Base-by-base conservation (phyloP, 2,888 invertebrate species). In the Iselma pallidipennis region DNA sequence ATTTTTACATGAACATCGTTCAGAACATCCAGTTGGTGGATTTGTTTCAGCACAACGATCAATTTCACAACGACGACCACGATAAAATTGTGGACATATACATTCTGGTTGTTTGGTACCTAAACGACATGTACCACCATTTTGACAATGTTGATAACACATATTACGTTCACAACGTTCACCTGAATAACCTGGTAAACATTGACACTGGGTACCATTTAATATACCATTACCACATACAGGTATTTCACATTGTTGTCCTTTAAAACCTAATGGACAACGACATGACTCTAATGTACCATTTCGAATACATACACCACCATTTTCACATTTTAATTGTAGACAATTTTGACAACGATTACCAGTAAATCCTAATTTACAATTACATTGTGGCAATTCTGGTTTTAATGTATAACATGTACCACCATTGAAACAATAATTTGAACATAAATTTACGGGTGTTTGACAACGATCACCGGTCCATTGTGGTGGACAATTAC, bases 381-480 rank as follows among this genome's bases (percentile, higher is more conserved):
- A 89, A 28, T 79, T 79, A 71, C 89, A 89, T 54, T 72, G 66
- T 6, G 72, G 70, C 10, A 70, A 48, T 14, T 73, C 74, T 2
- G 74, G 68, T 59, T 66, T 60, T 63, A 80, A 79, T 49, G 80
- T 76, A 19, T 83, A 76, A 68, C 89, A 89, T 0, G 84, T 85
- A 2, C 88, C 89, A 1, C 86, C 86, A 72, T 89, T 89, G 66
- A 83, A 83, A 68, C 88, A 88, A 57, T 83, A 82, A 63, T 80
- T 81, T 49, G 84, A 83, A 71, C 89, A 89, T 49, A 84, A 77
- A 21, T 84, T 82, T 7, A 86, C 82, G 0, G 86, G 85, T 2
- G 83, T 85, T 74, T 89, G 88, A 76, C 90, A 90, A 9, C 85
- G 81, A 49, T 85, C 84, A 0, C 90, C 90, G 0, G 87, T 86